phyloP scores from a whole-genome alignment of 2,797 vertebrate genomes.

The Lagocephalus sceleratus region DNA sequence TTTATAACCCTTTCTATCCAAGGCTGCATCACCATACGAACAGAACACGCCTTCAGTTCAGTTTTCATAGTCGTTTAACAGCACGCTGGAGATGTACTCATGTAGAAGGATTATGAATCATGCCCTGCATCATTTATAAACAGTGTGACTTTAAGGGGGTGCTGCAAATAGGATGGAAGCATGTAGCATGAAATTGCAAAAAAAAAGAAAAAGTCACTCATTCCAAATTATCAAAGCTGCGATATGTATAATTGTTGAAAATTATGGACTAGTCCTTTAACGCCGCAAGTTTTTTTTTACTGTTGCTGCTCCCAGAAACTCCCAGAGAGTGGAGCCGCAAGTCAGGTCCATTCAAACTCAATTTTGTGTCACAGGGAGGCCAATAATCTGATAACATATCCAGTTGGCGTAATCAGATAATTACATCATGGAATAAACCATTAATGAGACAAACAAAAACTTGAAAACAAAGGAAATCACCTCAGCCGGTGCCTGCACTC shows the following conservation, averaged over 20 bases:
- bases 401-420: too few relatives aligned
- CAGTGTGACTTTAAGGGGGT: background rate
- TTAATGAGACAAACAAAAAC: conserved; percentile 29
- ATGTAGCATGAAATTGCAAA: conserved; percentile 40
- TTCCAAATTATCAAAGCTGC: conserved; percentile 6
- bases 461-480: conserved; percentile 21
- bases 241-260: too few relatives aligned
- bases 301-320: too few relatives aligned
- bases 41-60: conserved; percentile 30
- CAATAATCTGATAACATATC: too few relatives aligned
- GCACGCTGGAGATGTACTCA: background rate
- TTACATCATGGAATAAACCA: too few relatives aligned
- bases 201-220: too few relatives aligned
- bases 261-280: too few relatives aligned
- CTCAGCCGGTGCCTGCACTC: background rate
- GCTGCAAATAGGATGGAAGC: conserved; percentile 39
- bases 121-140: too few relatives aligned
- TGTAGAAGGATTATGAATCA: background rate
- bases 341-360: conserved; percentile 10
- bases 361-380: background rate
- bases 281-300: too few relatives aligned
- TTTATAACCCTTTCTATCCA: conserved; percentile 29
- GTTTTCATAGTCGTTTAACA: background rate
- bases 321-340: conserved; percentile 7
- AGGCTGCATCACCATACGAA: conserved; percentile 14